A percentile compares a stretch with the other conserved stretches of the same genome.
Evolutionary conservation across 2,888 invertebrate genomes (phyloP).

Genomic region (Globia sparganii): DNA sequence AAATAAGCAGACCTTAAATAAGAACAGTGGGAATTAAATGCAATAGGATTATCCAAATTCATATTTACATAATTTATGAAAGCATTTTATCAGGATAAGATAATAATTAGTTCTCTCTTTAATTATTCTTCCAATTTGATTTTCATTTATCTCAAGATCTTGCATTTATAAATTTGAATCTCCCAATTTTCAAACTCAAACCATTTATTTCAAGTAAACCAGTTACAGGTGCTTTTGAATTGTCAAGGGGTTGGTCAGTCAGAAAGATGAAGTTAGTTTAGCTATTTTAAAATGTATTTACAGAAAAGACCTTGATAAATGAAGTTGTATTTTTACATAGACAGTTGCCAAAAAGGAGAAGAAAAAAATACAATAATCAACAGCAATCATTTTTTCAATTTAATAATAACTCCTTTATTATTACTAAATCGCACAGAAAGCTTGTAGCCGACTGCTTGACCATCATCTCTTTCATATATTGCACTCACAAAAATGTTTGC

Average conservation of each 20-base stretch:
- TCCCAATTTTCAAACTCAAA: too few species aligned
- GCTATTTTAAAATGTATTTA: neutral
- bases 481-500: neutral
- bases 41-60: neutral
- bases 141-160: neutral
- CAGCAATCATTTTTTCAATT: neutral
- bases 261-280: too few species aligned
- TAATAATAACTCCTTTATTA: neutral
- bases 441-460: neutral
- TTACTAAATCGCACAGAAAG: neutral
- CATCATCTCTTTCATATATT: neutral
- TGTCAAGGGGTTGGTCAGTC: too few species aligned
- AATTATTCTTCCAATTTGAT: conserved; percentile 4
- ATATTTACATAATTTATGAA: neutral
- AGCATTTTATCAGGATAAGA: neutral
- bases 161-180: neutral
- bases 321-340: neutral
- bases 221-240: too few species aligned
- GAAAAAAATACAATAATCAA: neutral
- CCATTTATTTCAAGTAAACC: too few species aligned
- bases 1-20: neutral
- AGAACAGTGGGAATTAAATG: neutral
- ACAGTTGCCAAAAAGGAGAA: neutral
- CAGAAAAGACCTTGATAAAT: neutral
- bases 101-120: neutral